Conservation (phyloP, 2,888 invertebrate genomes). For the Lutraria lutraria region DNA sequence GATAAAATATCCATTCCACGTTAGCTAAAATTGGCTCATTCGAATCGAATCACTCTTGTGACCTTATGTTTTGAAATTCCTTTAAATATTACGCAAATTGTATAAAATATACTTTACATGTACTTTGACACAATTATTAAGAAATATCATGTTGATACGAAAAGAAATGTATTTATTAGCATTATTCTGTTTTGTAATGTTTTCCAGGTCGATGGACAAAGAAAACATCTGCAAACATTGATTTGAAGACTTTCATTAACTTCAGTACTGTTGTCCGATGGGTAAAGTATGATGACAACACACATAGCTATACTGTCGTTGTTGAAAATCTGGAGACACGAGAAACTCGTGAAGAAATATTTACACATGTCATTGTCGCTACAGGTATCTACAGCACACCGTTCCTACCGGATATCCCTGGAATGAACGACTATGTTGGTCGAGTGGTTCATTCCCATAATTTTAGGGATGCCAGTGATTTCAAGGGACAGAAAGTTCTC, state of each 20-base stretch:
- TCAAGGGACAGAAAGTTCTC: constrained; percentile 34
- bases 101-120: no score
- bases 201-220: constrained; percentile 26
- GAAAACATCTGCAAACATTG: not conserved
- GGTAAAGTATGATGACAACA: constrained; percentile 20
- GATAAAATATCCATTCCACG: no score
- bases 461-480: constrained; percentile 43
- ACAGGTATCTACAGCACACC: constrained; percentile 40
- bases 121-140: no score
- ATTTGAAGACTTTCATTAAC: not conserved
- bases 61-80: no score
- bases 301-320: not conserved
- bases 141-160: no score
- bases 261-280: constrained; percentile 18
- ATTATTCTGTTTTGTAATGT: not conserved
- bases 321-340: not conserved
- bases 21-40: no score
- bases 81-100: no score
- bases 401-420: constrained; percentile 31
- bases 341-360: constrained; percentile 26
- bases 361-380: constrained; percentile 50
- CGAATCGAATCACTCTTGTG: no score
- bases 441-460: constrained; percentile 54
- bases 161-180: no score
- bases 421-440: constrained; percentile 46